These are phyloP conservation scores for Styela clava DNA, from an alignment of 23 tunicate species.

Conservation along the genomic window DNA sequence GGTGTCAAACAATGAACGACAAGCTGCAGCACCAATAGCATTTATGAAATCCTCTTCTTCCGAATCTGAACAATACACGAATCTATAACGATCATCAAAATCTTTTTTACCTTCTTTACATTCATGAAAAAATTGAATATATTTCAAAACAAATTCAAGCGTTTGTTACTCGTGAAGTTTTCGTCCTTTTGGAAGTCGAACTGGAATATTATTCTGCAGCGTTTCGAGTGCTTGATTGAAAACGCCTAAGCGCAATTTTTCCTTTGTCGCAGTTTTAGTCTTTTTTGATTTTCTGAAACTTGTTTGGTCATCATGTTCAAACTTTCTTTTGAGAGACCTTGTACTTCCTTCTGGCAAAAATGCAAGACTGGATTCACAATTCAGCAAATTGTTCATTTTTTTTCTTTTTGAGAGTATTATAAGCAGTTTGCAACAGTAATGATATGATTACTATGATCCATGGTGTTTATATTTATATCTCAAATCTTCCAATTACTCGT, in stretches of 20 bases:
- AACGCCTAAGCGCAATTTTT: neutral
- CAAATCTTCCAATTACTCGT: too few species aligned
- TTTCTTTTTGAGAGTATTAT: neutral
- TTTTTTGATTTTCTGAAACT: neutral
- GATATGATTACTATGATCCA: neutral
- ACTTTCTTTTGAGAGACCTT: neutral
- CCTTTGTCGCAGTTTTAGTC: neutral
- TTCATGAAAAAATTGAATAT: constrained; percentile 9
- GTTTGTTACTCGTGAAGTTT: constrained; percentile 18
- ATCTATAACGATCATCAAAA: constrained; percentile 18
- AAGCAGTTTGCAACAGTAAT: neutral
- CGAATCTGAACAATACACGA: constrained; percentile 16
- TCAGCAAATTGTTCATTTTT: neutral
- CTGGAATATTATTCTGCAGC: constrained; percentile 1
- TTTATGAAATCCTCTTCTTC: constrained; percentile 20
- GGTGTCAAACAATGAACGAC: neutral
- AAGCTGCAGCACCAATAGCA: constrained; percentile 1
- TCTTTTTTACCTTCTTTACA: constrained; percentile 8
- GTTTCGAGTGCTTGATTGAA: neutral
- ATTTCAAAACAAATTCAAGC: neutral
- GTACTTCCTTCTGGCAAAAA: too few species aligned
- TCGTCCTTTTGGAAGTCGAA: constrained; percentile 17
- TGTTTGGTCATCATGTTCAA: neutral
- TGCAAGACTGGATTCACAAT: neutral
- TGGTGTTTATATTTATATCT: neutral